These are phyloP conservation scores for Papilio gigon DNA, from an alignment of 2,888 invertebrate genomes.

Conservation along the genomic window DNA sequence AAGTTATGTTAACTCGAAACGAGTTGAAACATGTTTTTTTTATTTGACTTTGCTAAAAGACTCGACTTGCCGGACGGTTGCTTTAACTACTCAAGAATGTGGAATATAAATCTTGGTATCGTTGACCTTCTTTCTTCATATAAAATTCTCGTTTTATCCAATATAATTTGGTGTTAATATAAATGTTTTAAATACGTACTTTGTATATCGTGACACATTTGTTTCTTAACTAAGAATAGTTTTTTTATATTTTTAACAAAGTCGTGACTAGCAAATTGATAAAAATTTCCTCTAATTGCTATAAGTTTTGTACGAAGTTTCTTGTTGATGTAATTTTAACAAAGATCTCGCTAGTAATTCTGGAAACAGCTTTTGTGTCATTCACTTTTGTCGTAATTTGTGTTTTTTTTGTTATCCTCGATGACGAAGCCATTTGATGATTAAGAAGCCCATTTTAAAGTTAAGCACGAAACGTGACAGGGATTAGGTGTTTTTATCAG, in stretches of 20 bases:
- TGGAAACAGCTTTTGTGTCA: constrained; percentile 12
- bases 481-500: constrained; percentile 5
- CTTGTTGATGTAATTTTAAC: constrained; percentile 21
- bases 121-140: not conserved
- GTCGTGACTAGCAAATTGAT: not conserved
- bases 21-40: not conserved
- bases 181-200: not conserved
- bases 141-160: not conserved
- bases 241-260: not conserved
- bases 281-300: not conserved
- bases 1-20: not conserved
- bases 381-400: constrained; percentile 25
- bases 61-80: not conserved
- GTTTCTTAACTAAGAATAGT: not conserved
- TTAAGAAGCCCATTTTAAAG: constrained; percentile 9
- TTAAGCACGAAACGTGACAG: not conserved
- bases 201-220: not conserved
- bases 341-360: constrained; percentile 8
- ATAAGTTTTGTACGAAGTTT: constrained; percentile 10
- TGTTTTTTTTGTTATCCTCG: constrained; percentile 13
- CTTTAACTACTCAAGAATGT: constrained; percentile 1
- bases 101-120: constrained; percentile 2
- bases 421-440: constrained; percentile 20
- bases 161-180: not conserved
- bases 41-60: not conserved